phyloP scores from a whole-genome alignment of 2,797 vertebrate species.

The Echeneis naucrates region DNA sequence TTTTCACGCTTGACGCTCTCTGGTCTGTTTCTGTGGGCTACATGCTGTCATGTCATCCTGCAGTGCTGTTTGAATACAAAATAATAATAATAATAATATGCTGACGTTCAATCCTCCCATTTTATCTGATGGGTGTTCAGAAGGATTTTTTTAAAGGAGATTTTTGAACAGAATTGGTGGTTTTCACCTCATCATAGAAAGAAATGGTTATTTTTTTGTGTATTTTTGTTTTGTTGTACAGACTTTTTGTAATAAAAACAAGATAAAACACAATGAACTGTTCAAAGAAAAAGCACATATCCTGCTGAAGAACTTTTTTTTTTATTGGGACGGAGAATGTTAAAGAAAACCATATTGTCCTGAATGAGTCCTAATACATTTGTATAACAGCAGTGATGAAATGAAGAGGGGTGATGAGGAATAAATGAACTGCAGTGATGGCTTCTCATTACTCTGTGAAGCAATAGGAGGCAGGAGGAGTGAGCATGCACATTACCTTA shows the following conservation, averaged over 20 bases:
- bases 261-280: constrained; percentile 55
- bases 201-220: constrained; percentile 75
- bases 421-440: constrained; percentile 53
- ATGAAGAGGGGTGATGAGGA: constrained; percentile 49
- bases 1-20: constrained; percentile 22
- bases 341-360: constrained; percentile 62
- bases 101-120: constrained; percentile 26
- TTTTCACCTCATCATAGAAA: constrained; percentile 67
- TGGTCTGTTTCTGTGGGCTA: constrained; percentile 16
- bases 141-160: constrained; percentile 42
- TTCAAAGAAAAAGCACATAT: constrained; percentile 45
- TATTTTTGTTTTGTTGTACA: constrained; percentile 83
- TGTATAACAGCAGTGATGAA: constrained; percentile 54
- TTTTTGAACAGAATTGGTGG: constrained; percentile 58
- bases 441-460: constrained; percentile 26
- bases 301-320: constrained; percentile 41
- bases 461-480: constrained; percentile 22
- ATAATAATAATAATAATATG: neutral
- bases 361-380: constrained; percentile 51
- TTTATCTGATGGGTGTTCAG: constrained; percentile 21
- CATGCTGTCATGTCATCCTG: constrained; percentile 31
- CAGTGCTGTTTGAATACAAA: constrained; percentile 24
- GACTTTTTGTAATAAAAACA: constrained; percentile 85
- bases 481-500: constrained; percentile 51
- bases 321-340: constrained; percentile 74